phyloP scores from a whole-genome alignment of 2,797 vertebrate genomes.

The Trichosurus vulpecula region DNA sequence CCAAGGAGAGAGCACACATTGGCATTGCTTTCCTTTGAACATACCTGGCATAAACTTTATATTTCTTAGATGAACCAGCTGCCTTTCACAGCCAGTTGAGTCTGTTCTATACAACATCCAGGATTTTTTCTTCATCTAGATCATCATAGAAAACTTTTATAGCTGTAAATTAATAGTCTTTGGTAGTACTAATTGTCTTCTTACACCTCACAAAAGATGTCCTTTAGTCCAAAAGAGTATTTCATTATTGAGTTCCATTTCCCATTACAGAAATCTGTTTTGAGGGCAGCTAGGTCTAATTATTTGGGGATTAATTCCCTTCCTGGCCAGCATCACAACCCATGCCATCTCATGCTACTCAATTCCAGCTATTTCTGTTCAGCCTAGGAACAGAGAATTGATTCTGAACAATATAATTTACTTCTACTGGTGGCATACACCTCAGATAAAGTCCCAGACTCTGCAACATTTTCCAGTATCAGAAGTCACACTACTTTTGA shows the following conservation, averaged over 20 bases:
- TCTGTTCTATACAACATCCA: no score
- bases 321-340: neutral
- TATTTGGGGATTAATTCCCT: neutral
- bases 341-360: neutral
- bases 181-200: neutral
- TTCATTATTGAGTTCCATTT: neutral
- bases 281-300: neutral
- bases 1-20: no score
- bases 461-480: neutral
- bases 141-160: no score
- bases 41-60: no score
- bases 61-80: no score
- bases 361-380: neutral
- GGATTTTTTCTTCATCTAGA: no score
- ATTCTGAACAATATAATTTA: neutral
- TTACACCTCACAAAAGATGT: neutral
- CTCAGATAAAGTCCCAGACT: neutral
- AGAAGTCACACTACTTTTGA: neutral
- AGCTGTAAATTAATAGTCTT: no score
- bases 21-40: no score
- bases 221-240: neutral
- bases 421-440: neutral
- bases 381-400: neutral
- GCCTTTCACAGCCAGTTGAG: no score
- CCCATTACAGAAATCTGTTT: neutral